phyloP scores from a whole-genome alignment of 2,888 invertebrate species.

The Pristionchus japonicus region DNA sequence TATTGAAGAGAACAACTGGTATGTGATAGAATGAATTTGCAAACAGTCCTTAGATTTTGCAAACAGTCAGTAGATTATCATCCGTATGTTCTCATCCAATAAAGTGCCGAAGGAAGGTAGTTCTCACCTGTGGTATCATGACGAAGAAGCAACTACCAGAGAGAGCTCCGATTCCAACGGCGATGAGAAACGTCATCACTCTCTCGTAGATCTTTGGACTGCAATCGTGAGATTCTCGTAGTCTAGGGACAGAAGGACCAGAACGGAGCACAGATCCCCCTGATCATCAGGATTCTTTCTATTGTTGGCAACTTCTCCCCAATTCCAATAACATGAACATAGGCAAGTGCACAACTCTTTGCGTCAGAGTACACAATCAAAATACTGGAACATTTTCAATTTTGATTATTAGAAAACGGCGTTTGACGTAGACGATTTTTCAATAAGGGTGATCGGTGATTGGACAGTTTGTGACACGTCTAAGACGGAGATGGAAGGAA shows the following conservation, averaged over 20 bases:
- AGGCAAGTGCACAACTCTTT: background rate
- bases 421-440: no score
- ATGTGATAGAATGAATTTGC: no score
- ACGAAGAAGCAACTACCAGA: constrained; percentile 71
- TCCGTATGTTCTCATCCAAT: no score
- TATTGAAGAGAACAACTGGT: no score
- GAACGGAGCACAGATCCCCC: background rate
- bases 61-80: no score
- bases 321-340: background rate
- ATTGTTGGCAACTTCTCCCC: background rate
- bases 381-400: background rate
- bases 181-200: constrained; percentile 71
- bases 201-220: constrained; percentile 64
- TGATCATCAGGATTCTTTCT: background rate
- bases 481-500: background rate
- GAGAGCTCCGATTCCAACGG: constrained; percentile 71
- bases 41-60: no score
- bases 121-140: constrained; percentile 66
- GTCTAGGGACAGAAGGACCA: background rate
- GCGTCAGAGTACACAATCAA: background rate
- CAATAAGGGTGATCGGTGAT: background rate
- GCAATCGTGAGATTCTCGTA: background rate
- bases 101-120: background rate
- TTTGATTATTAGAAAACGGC: background rate
- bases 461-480: background rate